phyloP scores from a whole-genome alignment of 2,113 vertebrate genomes.

The Heterotis niloticus region DNA sequence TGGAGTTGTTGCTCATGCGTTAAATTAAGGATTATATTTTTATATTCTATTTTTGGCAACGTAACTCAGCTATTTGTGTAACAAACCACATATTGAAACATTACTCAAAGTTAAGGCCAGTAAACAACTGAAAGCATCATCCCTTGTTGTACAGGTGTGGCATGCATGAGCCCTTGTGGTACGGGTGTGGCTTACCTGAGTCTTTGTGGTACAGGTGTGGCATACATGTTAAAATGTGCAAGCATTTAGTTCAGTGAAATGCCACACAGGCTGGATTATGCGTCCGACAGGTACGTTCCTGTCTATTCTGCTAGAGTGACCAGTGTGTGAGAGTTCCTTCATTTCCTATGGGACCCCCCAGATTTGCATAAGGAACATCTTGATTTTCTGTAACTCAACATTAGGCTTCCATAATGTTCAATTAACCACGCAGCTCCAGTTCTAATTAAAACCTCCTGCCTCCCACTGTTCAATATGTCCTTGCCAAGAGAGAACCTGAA shows the following conservation, averaged over 20 bases:
- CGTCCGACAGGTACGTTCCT: neutral
- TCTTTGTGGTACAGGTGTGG: neutral
- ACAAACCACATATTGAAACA: neutral
- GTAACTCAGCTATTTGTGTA: neutral
- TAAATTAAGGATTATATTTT: neutral
- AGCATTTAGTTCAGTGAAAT: neutral
- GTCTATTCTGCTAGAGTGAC: constrained; percentile 44
- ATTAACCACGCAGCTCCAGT: constrained; percentile 54
- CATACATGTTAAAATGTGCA: neutral
- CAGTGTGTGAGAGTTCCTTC: constrained; percentile 43
- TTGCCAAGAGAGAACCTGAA: constrained; percentile 40
- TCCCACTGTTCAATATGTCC: constrained; percentile 57
- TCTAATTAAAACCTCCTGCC: constrained; percentile 60
- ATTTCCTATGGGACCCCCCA: constrained; percentile 39
- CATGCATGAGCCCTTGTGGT: neutral
- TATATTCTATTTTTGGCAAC: neutral
- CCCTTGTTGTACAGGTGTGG: neutral
- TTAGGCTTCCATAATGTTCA: constrained; percentile 58
- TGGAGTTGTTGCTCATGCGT: neutral
- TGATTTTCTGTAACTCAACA: constrained; percentile 63
- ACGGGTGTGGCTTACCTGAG: neutral
- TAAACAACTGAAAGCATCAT: no score
- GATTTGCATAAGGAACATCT: constrained; percentile 65
- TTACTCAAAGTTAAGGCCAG: neutral
- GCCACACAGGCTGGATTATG: neutral